These are phyloP conservation scores for Hippocampus mohnikei DNA, from an alignment of 2,113 vertebrate species.

Conservation along the genomic window DNA sequence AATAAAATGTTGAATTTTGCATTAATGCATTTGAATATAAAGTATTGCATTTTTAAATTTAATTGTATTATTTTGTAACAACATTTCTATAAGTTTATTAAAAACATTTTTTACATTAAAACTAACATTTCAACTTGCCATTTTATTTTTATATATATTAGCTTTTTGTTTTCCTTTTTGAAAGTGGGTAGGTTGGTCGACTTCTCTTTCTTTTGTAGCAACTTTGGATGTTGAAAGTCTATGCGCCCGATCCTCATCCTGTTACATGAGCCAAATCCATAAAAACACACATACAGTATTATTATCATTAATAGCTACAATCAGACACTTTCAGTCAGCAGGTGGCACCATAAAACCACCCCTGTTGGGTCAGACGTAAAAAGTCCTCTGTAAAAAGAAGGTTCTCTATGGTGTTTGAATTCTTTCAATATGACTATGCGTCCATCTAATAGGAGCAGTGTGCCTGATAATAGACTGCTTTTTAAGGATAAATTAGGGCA, in stretches of 20 bases:
- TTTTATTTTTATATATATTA: neutral
- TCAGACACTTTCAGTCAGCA: conserved; percentile 43
- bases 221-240: neutral
- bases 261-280: neutral
- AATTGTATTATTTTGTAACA: too few relatives aligned
- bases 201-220: neutral
- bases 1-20: too few relatives aligned
- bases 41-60: too few relatives aligned
- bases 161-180: neutral
- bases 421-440: neutral
- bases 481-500: conserved; percentile 1
- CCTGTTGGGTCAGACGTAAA: neutral
- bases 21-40: neutral
- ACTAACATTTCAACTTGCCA: too few relatives aligned
- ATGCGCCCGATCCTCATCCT: neutral
- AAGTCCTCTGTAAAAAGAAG: neutral
- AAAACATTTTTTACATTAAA: too few relatives aligned
- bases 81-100: too few relatives aligned
- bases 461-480: neutral
- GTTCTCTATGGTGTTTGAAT: neutral
- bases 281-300: neutral
- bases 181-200: neutral
- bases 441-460: neutral
- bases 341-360: conserved; percentile 62
- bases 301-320: neutral